These are phyloP conservation scores for Synodontis membranacea DNA, from an alignment of 2,113 vertebrate genomes.

Conservation along the genomic window DNA sequence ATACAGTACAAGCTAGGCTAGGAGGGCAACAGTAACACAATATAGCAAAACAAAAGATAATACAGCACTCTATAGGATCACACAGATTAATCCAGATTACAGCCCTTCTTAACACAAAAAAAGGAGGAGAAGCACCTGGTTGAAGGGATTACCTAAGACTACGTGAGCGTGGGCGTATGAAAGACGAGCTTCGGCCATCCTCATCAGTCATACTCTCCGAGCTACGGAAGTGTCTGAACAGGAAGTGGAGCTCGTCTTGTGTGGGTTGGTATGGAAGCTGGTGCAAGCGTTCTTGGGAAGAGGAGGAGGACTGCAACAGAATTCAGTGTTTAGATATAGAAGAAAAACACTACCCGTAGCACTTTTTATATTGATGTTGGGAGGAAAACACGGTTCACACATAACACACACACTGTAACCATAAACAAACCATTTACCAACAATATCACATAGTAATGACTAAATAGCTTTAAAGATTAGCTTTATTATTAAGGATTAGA, in stretches of 20 bases:
- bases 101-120: background rate
- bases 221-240: conserved; percentile 96
- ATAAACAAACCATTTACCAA: background rate
- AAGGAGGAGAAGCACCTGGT: background rate
- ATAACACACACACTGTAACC: background rate
- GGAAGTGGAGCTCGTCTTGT: conserved; percentile 93
- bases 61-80: background rate
- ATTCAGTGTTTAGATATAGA: background rate
- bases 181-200: conserved; percentile 80
- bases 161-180: conserved; percentile 85
- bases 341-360: background rate
- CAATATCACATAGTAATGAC: too few relatives aligned
- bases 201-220: conserved; percentile 87
- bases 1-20: background rate
- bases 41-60: background rate
- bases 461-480: background rate
- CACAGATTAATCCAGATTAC: background rate
- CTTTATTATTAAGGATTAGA: background rate
- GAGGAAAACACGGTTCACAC: background rate
- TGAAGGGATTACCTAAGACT: conserved; percentile 85
- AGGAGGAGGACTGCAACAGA: conserved; percentile 86
- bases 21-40: background rate
- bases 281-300: conserved; percentile 95
- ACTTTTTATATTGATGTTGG: background rate
- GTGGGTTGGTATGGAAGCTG: conserved; percentile 97